Evolutionary conservation across 2,888 invertebrate species (phyloP), one percentile per base, ranked within the genome.

Genomic region (Apamea sordens): DNA sequence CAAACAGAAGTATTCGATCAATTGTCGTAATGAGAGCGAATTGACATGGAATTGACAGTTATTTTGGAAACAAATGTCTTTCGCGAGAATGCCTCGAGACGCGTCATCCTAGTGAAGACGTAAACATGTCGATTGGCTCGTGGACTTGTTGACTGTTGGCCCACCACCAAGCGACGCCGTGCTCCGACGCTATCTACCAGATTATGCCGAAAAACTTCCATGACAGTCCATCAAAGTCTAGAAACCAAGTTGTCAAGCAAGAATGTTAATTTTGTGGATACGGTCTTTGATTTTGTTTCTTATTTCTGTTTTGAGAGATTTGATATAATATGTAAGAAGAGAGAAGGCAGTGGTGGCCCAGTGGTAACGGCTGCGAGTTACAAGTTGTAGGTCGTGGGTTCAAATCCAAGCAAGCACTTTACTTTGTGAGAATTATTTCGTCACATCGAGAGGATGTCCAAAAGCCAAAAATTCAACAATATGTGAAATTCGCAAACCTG

Each of bases 11-110:
- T 53, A 82, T 72, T 64, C 47, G 10, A 44, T 41, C 67, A 70
- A 67, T 70, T 15, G 73, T 32, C 32, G n/a, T 59, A 59, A 59
- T 73, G 59, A 61, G 53, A 56, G 28, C n/a, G 32, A 32, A 32
- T 32, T 32, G 32, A 32, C 2, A 32, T 32, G 32, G 11, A 61
- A 44, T 56, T 10, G 28, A n/a, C 10, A 28, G 69, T 78, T 79
- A 86, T 83, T 83, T 79, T 86, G 69, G 75, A 69, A 83, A 79
- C 63, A 79, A 75, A 50, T 41, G 53, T 50, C 75, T 28, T 59
- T 56, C 32, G 53, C 56, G 18, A 32, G 63, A 32, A 65, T 71
- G 28, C 69, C 32, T 28, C 18, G 24, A 18, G 24, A 18, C 28
- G n/a, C 78, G 78, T 82, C 83, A 61, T 44, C n/a, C 0, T 6